Conservation (phyloP, 2,113 vertebrate species). For the Microtus montanus region DNA sequence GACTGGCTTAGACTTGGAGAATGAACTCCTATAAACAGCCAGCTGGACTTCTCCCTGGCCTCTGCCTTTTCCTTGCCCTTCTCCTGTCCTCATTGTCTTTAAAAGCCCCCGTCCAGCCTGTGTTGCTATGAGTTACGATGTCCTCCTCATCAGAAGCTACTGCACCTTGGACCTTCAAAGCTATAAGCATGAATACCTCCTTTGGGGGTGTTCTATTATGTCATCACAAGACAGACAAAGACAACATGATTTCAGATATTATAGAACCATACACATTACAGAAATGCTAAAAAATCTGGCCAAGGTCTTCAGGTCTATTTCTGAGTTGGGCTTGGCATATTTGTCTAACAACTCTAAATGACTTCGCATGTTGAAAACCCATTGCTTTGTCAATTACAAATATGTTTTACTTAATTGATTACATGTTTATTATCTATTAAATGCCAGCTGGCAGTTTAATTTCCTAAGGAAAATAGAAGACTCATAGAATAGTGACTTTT, state of each 20-base stretch:
- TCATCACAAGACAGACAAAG: background rate
- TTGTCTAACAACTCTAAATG: background rate
- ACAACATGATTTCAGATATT: background rate
- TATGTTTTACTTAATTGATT: background rate
- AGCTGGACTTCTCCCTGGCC: background rate
- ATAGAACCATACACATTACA: background rate
- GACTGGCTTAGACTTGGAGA: background rate
- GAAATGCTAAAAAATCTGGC: background rate
- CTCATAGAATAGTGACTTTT: background rate
- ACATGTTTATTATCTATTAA: background rate
- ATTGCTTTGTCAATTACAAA: background rate
- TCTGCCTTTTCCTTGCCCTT: background rate
- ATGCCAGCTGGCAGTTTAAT: background rate
- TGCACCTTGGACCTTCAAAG: background rate
- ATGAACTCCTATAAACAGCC: background rate
- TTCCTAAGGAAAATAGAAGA: slow-evolving; percentile 22
- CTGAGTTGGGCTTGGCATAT: background rate
- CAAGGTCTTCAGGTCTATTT: background rate
- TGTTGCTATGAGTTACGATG: background rate
- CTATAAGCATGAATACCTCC: background rate
- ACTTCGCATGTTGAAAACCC: background rate
- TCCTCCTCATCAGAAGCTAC: background rate
- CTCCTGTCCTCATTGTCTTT: background rate
- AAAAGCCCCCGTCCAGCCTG: background rate
- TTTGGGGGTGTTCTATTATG: background rate